These are phyloP conservation scores for Oligia fasciuncula DNA, from an alignment of 2,888 invertebrate species.

Conservation along the genomic window DNA sequence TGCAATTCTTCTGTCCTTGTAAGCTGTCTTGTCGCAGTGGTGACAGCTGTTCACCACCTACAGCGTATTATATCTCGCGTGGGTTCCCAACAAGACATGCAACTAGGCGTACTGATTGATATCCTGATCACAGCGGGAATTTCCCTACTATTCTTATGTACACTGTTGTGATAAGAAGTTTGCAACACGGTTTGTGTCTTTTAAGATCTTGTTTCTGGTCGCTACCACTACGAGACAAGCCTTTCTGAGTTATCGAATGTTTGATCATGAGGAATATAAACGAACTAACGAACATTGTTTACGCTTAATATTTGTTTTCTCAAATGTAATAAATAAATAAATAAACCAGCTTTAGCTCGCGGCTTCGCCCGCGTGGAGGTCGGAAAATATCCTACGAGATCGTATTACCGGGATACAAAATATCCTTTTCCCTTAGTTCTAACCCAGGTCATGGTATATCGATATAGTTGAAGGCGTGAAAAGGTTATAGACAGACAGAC, in stretches of 20 bases:
- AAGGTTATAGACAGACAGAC: not conserved
- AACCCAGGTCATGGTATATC: not conserved
- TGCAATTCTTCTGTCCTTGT: conserved; percentile 24
- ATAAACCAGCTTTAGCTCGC: not conserved
- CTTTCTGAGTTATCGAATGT: conserved; percentile 3
- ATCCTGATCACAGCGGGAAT: conserved; percentile 1
- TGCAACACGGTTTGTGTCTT: not conserved
- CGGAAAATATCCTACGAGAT: not conserved
- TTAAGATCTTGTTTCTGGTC: not conserved
- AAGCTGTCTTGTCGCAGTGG: not conserved
- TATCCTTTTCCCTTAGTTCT: not conserved
- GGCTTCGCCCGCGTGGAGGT: not conserved
- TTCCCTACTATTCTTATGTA: not conserved
- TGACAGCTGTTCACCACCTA: conserved; percentile 32
- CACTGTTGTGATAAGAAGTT: not conserved
- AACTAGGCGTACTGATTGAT: conserved; percentile 13
- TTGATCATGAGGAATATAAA: too few species aligned
- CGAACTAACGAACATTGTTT: not conserved
- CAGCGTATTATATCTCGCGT: conserved; percentile 28
- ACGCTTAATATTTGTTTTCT: too few species aligned
- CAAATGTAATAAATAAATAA: too few species aligned
- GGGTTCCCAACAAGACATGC: conserved; percentile 15
- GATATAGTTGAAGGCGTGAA: not conserved
- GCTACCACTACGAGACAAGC: not conserved
- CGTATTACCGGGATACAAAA: not conserved